Evolutionary conservation across 2,113 vertebrate species (phyloP).

Genomic region (Microcebus lehilahytsara): DNA sequence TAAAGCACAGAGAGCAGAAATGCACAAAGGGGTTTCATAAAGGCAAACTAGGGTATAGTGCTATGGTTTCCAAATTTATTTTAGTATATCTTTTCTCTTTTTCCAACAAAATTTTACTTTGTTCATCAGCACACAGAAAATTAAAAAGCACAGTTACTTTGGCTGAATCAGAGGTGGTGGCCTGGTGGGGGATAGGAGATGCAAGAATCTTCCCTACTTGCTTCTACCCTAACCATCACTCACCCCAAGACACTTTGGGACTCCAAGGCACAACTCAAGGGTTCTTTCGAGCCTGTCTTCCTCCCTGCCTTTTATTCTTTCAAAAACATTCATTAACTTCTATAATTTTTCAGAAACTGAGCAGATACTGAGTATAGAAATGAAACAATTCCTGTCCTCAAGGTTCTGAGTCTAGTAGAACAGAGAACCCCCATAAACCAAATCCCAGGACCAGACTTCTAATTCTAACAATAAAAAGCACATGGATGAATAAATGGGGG

Average conservation of each 20-base stretch:
- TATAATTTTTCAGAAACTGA: background rate
- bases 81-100: conserved; percentile 6
- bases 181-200: background rate
- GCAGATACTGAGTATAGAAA: background rate
- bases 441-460: background rate
- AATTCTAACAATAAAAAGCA: conserved; percentile 39
- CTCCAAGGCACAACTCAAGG: background rate
- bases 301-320: background rate
- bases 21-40: conserved; percentile 27
- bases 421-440: background rate
- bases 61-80: conserved; percentile 19
- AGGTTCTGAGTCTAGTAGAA: background rate
- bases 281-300: background rate
- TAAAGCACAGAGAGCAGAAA: conserved; percentile 18
- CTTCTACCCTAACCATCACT: background rate
- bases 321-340: background rate
- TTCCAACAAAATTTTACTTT: background rate
- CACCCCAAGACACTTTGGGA: background rate
- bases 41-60: background rate
- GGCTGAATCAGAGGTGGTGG: background rate
- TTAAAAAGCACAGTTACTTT: background rate
- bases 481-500: background rate
- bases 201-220: background rate
- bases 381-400: background rate
- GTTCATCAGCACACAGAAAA: background rate